Conservation (phyloP, 2,113 vertebrate species). For the Osmerus mordax region DNA sequence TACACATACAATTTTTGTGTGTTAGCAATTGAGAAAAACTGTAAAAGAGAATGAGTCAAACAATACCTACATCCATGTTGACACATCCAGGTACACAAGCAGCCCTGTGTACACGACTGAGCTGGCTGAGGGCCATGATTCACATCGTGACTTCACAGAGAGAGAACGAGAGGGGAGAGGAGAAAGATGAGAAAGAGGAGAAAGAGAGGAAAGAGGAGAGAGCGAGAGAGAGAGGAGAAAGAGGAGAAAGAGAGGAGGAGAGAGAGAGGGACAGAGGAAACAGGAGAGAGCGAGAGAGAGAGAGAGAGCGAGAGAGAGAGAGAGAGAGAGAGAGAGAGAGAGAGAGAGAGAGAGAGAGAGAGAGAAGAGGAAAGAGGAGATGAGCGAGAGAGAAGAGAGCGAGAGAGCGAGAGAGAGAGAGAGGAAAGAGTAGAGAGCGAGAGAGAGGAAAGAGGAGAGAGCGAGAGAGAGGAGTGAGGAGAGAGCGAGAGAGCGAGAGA, state of each 20-base stretch:
- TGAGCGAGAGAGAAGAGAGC: too few species aligned
- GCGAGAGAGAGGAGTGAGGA: not conserved
- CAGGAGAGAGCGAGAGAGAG: too few species aligned
- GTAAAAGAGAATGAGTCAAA: too few species aligned
- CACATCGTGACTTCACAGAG: slow-evolving; percentile 17
- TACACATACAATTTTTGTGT: too few species aligned
- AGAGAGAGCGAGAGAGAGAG: not conserved
- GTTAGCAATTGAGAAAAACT: too few species aligned
- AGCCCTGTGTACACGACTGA: not conserved
- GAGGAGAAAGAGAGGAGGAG: not conserved
- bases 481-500: too few species aligned
- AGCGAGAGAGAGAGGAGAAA: not conserved
- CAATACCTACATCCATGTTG: too few species aligned
- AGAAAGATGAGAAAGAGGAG: too few species aligned
- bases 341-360: not conserved
- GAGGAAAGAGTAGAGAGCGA: too few species aligned
- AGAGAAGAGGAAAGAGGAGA: too few species aligned
- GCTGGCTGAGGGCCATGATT: not conserved
- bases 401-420: not conserved
- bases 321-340: not conserved
- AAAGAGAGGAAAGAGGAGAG: not conserved
- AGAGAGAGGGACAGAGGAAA: too few species aligned
- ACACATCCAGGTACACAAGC: not conserved
- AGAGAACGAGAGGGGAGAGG: not conserved
- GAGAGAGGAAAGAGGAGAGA: not conserved